Evolutionary conservation across 2,113 vertebrate species (phyloP), one percentile per base, ranked within the genome.

Genomic region (Rhagologus leucostigma): DNA sequence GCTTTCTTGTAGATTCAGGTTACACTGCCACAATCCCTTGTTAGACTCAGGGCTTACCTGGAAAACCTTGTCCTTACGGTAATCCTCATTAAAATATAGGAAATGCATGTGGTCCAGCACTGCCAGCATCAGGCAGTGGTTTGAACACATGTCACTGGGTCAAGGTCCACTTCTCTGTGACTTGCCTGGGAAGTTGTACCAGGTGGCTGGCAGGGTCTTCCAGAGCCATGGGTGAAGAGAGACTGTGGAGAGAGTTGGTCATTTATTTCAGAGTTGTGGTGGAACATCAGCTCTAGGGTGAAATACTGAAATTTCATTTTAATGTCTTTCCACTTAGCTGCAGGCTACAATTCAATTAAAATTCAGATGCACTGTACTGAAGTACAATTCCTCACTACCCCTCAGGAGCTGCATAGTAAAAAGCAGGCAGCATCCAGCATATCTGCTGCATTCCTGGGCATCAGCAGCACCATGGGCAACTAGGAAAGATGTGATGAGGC

Each of bases 311-410:
- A 57, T 91, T 95, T 94, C 53, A 83, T 96, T 96, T 97, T 96
- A 94, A 95, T 93, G 44, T 65, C 86, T 97, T 96, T 92, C 73
- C 78, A 65, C 91, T 95, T 81, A 95, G 84, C 92, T 84, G 74
- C 33, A 77, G 90, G 90, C 77, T 84, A 95, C 53, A 87, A 84
- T 95, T 95, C 90, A 97, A 93, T 91, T 94, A 95, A 96, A 96
- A 96, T 96, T 95, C 90, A 71, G 71, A 96, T 78, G 79, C 88
- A 56, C 53, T 83, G 49, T 47, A 67, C 87, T 77, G 79, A 89
- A 87, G 20, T 41, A 89, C 23, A 33, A 59, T 91, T 91, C 71
- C 42, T 93, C 49, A 84, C 21, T 2, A 3, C 11, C 33, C 52
- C 42, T 53, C 16, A 62, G 82, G 69, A 96, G 56, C 74, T 93